Conservation (phyloP, 2,888 invertebrate genomes). For the Plebejus melissa region DNA sequence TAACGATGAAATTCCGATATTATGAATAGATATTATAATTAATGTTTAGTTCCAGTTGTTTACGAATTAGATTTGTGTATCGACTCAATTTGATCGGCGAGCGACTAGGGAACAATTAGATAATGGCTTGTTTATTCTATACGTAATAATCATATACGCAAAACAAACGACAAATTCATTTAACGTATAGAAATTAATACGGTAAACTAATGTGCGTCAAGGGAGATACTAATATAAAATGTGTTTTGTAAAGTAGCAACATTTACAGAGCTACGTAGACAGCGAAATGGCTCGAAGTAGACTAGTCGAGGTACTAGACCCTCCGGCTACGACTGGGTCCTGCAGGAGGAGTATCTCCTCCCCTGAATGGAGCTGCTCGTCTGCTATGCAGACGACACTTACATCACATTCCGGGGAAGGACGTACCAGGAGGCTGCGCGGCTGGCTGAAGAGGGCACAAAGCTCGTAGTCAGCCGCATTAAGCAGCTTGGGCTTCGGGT, state of each 20-base stretch:
- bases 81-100: neutral
- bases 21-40: constrained; percentile 1
- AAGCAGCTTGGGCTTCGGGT: too few relatives aligned
- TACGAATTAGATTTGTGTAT: constrained; percentile 3
- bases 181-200: neutral
- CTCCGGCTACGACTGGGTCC: too few relatives aligned
- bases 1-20: neutral
- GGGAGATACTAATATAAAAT: neutral
- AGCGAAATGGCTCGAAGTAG: neutral
- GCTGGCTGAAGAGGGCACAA: too few relatives aligned
- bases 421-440: too few relatives aligned
- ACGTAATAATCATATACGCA: neutral
- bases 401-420: too few relatives aligned
- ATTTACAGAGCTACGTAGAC: neutral
- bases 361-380: too few relatives aligned
- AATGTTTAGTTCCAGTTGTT: neutral
- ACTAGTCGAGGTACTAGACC: neutral
- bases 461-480: too few relatives aligned
- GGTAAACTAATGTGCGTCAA: neutral
- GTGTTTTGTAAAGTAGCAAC: neutral
- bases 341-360: too few relatives aligned
- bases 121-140: neutral
- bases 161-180: neutral
- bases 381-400: too few relatives aligned
- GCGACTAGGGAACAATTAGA: constrained; percentile 12